Base-by-base conservation (phyloP, 2,113 vertebrate species). In the Malurus alboscapulatus region DNA sequence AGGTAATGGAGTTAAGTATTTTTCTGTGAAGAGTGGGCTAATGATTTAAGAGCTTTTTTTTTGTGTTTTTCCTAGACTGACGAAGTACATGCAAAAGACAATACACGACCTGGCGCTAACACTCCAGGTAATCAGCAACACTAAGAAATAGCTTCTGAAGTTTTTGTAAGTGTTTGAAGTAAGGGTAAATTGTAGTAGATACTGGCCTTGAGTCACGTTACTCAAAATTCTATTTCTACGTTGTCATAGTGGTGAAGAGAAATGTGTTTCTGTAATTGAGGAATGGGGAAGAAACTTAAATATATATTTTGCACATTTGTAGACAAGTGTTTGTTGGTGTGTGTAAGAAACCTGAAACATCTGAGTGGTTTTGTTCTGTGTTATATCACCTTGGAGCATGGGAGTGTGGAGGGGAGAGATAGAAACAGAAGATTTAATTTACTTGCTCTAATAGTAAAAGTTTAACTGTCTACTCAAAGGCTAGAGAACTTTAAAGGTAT, bases 71-170 rank as follows among this genome's bases (percentile, higher is more conserved):
- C 55, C 24, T 90, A 99, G 99, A 99, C 99, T 18, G 99, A 99
- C 95, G 99, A 99, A 84, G 99, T 99, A 11, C 99, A 99, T 55
- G 98, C 98, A 72, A 99, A 99, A 96, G 99, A 99, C 77, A 99
- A 99, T 96, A 99, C 98, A 48, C 97, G 98, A 91, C 98, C 99
- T 69, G 99, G 99, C 3, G 97, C 97, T 77, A 99, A 98, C 95
- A 98, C 97, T 92, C 66, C 99, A 95, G 99, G 99, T 99, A 93
- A 97, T 87, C 34, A 36, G 21, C 53, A 88, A 10, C 4, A 8
- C 22, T 40, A 76, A 86, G 17, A 29, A 88, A 42, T 14, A 25
- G 7, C 25, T 48, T 27, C 6, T 84, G 29, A 78, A 44, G 29
- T 36, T 44, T 51, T 48, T 62, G 8, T 69, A 36, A 40, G 32